Evolutionary conservation across 1,140 invertebrate species (phyloP), one percentile per base, ranked within the genome.

Genomic region (Polypedilum vanderplanki): DNA sequence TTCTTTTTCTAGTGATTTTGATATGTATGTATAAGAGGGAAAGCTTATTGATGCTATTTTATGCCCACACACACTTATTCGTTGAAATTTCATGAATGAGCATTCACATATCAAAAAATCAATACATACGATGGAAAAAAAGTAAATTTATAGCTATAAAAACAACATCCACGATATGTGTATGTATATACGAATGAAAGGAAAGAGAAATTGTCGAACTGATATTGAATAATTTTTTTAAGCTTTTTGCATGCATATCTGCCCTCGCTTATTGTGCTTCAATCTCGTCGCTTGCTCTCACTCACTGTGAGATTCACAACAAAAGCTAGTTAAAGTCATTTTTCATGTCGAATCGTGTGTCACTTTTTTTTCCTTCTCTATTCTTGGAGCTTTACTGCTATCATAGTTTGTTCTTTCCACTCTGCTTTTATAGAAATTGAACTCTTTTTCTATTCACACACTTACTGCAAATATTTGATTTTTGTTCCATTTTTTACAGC

Each of bases 181-280:
- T 18, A 20, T 33, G 5, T 57, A 7, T 57, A 18, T 18, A 20
- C 17, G 20, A 70, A 7, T 70, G 65, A 70, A 70, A 3, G 46
- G n/a, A 57, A 70, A 20, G 65, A 70, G 20, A 18, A 70, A 18
- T 12, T 22, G 20, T 18, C 65, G 65, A 5, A 18, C 15, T 20
- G 65, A 70, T 70, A 70, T 70, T 70, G 65, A 70, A 70, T 70
- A 70, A 70, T 70, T 70, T 70, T 70, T 70, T 57, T 57, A 57
- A 57, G 46, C 46, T 33, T 33, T 33, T 33, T 33, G 24, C 2
- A 57, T 57, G 12, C 8, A 57, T n/a, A 57, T 57, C 24, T 4
- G 46, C 46, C 12, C 12, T 57, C 3, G 46, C 46, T 46, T 57
- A 57, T 57, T 57, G 12, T 57, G 46, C 46, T 57, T 57, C 46